Percentiles rank a stretch among this genome's conserved stretches.
These are phyloP conservation scores for Jaculus jaculus DNA, from an alignment of 2,113 vertebrate species.

Conservation along the genomic window DNA sequence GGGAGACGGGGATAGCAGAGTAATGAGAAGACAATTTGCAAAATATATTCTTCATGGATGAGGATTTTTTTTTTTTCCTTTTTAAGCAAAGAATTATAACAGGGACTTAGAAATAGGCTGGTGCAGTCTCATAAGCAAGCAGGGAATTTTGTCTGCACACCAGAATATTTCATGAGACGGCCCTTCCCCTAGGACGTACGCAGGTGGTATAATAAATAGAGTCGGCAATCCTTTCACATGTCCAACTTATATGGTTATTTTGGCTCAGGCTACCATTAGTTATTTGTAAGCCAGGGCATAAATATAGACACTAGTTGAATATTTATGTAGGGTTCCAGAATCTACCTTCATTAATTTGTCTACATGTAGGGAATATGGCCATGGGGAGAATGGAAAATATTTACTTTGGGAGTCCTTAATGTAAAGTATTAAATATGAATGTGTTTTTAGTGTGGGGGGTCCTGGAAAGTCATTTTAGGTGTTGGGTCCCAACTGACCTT, in stretches of 20 bases:
- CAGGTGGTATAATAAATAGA: slow-evolving; percentile 75
- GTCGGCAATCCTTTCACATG: slow-evolving; percentile 48
- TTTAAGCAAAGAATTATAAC: slow-evolving; percentile 74
- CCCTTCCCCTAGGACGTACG: slow-evolving; percentile 65
- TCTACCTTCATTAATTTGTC: slow-evolving; percentile 69
- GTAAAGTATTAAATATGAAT: slow-evolving; percentile 46
- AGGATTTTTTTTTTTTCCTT: slow-evolving; percentile 51
- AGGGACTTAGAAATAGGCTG: slow-evolving; percentile 75
- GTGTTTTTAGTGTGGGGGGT: not conserved
- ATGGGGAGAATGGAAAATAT: slow-evolving; percentile 51
- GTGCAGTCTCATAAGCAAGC: slow-evolving; percentile 69
- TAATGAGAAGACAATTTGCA: slow-evolving; percentile 42
- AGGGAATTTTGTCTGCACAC: slow-evolving; percentile 72
- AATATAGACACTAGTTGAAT: slow-evolving; percentile 71
- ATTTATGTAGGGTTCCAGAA: slow-evolving; percentile 70
- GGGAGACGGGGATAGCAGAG: slow-evolving; percentile 49
- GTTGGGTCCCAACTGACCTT: slow-evolving; percentile 46
- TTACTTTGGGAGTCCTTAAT: slow-evolving; percentile 51
- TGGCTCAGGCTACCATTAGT: slow-evolving; percentile 59
- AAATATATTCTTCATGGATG: slow-evolving; percentile 73
- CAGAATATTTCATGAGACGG: slow-evolving; percentile 73
- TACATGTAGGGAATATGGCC: slow-evolving; percentile 23
- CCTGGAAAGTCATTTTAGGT: slow-evolving; percentile 50
- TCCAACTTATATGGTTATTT: slow-evolving; percentile 61
- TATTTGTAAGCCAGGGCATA: slow-evolving; percentile 69